Base-by-base conservation (phyloP, 2,888 invertebrate genomes). In the Auanema sp. region DNA sequence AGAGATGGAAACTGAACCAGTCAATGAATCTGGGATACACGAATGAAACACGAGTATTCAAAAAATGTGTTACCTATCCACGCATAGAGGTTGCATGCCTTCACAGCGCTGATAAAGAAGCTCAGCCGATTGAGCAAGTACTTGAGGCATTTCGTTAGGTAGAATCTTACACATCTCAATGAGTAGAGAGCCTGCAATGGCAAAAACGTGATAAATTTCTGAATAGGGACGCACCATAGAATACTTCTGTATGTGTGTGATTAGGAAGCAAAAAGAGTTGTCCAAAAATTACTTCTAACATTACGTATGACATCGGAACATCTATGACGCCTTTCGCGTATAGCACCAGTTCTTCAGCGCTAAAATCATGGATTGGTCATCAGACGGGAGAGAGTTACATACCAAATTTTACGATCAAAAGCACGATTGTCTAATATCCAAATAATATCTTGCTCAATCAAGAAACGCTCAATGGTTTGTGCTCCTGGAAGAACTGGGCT, bases 1-100 rank as follows among this genome's bases (percentile, higher is more conserved):
- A 96, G 85, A 98, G 88, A 86, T 98, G 97, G 85, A 97, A 97
- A 0, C 92, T 90, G 85, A 98, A 98, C 98, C 98, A 99, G 84
- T 90, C 90, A 24, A 91, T 92, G 85, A 98, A 94, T 79, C 96
- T 90, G 85, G 14, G 86, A 86, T 5, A 10, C 47, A 6, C 47
- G 47, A 3, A 16, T 47, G 16, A 16, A 6, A 16, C 10, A 43
- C 47, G 3, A 10, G 47, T 47, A 47, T 10, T 47, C 47, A 5
- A 5, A 21, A 5, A 47, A 5, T 47, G 18, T 6, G 11, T 33
- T 18, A 90, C 89, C 91, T 90, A 86, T 98, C 97, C 85, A 97
- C 92, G 84, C 95, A 93, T 1, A 92, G 90, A 0, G 93, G 91
- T 84, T 96, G 95, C 97, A 98, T 97, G 0, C 91, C 90, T 84